phyloP scores from a whole-genome alignment of 2,888 invertebrate species.

The Deroplatys truncata region DNA sequence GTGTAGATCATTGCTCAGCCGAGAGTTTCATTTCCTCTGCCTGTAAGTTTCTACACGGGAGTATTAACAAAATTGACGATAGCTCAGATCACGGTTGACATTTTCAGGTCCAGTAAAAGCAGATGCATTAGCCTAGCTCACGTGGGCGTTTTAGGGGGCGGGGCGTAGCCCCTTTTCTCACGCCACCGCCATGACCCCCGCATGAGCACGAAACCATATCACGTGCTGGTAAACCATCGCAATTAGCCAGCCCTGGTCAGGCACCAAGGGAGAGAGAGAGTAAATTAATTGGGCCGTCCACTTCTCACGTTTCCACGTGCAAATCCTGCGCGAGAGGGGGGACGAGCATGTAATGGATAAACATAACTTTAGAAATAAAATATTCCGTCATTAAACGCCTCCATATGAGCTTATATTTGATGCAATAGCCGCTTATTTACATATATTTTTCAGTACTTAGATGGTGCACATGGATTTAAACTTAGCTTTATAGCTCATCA shows the following conservation, averaged over 20 bases:
- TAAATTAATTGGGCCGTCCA: background rate
- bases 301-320: background rate
- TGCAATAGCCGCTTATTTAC: too few species aligned
- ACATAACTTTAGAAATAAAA: background rate
- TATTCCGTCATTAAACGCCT: background rate
- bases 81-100: background rate
- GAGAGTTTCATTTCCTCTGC: too few species aligned
- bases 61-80: background rate
- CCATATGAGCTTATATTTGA: too few species aligned
- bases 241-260: background rate
- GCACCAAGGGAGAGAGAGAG: background rate
- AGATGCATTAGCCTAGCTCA: background rate
- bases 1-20: too few species aligned
- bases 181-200: background rate
- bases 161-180: background rate
- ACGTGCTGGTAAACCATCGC: background rate
- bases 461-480: too few species aligned
- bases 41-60: too few species aligned
- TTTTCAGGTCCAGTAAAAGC: background rate
- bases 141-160: background rate
- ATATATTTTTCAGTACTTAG: too few species aligned
- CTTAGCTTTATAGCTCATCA: too few species aligned
- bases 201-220: background rate
- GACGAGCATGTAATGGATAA: background rate
- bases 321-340: background rate